phyloP scores from a whole-genome alignment of 30 jellyfish, hydroid and myxozoan genomes.

The Turritopsis dohrnii region DNA sequence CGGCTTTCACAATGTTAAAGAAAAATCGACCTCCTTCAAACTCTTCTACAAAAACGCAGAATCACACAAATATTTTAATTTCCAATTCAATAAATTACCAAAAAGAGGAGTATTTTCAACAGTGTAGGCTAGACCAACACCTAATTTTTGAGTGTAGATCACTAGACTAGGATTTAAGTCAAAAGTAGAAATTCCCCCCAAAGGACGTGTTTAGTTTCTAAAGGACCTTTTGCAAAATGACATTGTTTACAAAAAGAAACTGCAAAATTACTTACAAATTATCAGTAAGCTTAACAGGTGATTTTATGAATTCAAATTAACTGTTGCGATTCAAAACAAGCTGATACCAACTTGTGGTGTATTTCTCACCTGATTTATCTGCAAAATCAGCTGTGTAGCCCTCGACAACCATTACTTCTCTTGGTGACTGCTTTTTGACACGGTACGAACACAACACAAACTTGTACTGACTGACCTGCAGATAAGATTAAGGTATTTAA shows the following conservation, averaged over 20 bases:
- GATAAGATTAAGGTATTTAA: not conserved
- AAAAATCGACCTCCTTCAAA: constrained; percentile 76
- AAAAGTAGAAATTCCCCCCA: too few species aligned
- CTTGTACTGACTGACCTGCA: constrained; percentile 83
- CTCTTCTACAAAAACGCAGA: constrained; percentile 43
- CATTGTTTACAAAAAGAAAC: too few species aligned
- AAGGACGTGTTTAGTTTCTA: too few species aligned
- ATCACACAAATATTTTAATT: not conserved
- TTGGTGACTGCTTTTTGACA: constrained; percentile 58
- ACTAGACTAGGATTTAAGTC: too few species aligned
- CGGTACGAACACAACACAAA: constrained; percentile 83
- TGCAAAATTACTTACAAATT: too few species aligned
- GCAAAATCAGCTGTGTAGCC: constrained; percentile 85
- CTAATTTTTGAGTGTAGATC: too few species aligned
- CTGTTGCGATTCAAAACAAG: not conserved
- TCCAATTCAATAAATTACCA: not conserved
- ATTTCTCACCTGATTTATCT: constrained; percentile 39
- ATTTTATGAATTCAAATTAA: not conserved
- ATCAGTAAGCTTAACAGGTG: too few species aligned
- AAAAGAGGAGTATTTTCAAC: not conserved
- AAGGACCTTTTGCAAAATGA: too few species aligned
- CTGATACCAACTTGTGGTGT: not conserved
- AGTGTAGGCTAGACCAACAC: too few species aligned
- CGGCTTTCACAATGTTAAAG: constrained; percentile 84
- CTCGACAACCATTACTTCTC: constrained; percentile 72